Percentiles rank a stretch among this genome's conserved stretches.
Evolutionary conservation across 2,797 vertebrate species (phyloP).

Genomic region (Hipposideros larvatus): DNA sequence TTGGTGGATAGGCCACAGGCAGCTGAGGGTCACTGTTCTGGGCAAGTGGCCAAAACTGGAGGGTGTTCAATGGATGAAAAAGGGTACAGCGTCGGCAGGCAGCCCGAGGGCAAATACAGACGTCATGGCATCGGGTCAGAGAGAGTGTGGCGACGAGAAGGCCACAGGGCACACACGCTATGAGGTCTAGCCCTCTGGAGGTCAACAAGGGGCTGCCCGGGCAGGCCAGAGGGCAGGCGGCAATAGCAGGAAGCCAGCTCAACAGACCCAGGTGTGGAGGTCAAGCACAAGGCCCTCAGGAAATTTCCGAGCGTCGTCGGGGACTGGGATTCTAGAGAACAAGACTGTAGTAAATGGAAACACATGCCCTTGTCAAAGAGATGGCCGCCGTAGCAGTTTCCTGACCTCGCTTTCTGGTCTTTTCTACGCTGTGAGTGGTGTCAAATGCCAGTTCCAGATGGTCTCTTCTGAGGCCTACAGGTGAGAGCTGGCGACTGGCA

Average conservation of each 20-base stretch:
- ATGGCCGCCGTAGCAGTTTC: neutral
- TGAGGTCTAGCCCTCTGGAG: constrained; percentile 58
- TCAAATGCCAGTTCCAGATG: constrained; percentile 52
- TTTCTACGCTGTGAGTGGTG: neutral
- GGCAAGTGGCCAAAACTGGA: constrained; percentile 65
- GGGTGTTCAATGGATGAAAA: constrained; percentile 1
- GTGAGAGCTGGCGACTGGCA: neutral
- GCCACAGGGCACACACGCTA: constrained; percentile 81
- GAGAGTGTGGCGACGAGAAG: constrained; percentile 74
- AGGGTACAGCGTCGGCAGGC: constrained; percentile 42
- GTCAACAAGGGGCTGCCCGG: constrained; percentile 51
- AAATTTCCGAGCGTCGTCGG: constrained; percentile 48
- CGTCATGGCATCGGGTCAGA: constrained; percentile 75
- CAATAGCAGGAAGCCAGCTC: constrained; percentile 68
- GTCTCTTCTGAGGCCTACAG: neutral
- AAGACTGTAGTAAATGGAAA: constrained; percentile 65
- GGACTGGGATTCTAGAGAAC: neutral
- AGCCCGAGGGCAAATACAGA: constrained; percentile 72
- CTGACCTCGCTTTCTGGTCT: constrained; percentile 12
- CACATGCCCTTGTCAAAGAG: constrained; percentile 66
- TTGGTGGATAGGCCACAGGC: neutral
- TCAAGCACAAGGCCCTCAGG: constrained; percentile 63
- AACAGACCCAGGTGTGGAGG: constrained; percentile 79
- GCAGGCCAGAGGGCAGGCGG: neutral
- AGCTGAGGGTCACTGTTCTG: constrained; percentile 72